A percentile compares a stretch with the other conserved stretches of the same genome.
Conservation (phyloP, 2,888 invertebrate genomes). For the Clusia tigrina region DNA sequence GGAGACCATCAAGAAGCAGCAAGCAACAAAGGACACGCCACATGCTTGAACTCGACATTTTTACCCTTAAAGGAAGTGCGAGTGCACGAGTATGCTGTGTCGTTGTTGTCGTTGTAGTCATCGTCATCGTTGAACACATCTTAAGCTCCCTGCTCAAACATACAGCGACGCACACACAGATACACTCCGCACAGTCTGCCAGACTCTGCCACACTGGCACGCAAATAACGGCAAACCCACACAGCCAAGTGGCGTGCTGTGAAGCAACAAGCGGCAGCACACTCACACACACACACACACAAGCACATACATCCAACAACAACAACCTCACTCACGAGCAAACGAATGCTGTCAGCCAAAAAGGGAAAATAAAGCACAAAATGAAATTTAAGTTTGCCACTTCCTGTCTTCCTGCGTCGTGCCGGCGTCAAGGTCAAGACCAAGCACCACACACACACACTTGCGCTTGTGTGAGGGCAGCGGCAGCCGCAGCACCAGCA, state of each 20-base stretch:
- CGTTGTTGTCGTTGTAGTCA: too few species aligned
- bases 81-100: neutral
- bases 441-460: constrained; percentile 28
- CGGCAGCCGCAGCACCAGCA: neutral
- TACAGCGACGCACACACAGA: constrained; percentile 48
- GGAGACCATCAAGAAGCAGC: constrained; percentile 43
- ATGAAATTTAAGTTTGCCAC: neutral
- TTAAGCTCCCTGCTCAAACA: constrained; percentile 6
- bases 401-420: constrained; percentile 29
- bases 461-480: neutral
- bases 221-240: too few species aligned
- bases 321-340: neutral
- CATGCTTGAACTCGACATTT: neutral
- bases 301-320: neutral
- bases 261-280: constrained; percentile 4
- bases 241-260: too few species aligned
- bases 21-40: constrained; percentile 13
- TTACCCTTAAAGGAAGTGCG: neutral
- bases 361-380: neutral
- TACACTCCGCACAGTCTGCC: neutral
- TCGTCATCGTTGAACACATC: neutral
- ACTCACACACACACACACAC: constrained; percentile 11
- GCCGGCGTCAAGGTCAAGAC: constrained; percentile 50
- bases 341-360: neutral
- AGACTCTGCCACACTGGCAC: neutral